Evolutionary conservation across 2,113 vertebrate species (phyloP).

Genomic region (Donacobius atricapilla): DNA sequence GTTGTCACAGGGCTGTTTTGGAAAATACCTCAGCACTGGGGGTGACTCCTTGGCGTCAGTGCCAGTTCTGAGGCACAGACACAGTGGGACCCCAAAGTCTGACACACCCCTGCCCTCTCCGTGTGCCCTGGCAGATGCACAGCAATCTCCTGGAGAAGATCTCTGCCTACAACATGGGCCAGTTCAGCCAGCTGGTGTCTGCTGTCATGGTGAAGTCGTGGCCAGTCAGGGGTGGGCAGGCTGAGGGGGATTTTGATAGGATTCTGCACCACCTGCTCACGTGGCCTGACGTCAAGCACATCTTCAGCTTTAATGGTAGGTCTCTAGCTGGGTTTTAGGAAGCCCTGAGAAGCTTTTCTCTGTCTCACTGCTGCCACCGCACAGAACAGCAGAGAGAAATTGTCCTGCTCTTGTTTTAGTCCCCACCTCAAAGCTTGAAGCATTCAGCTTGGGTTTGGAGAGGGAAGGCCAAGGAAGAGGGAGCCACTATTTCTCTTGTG

Average conservation of each 20-base stretch:
- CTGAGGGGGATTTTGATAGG: slow-evolving; percentile 33
- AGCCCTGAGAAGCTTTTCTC: background rate
- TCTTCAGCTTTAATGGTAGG: slow-evolving; percentile 82
- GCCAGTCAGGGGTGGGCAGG: slow-evolving; percentile 56
- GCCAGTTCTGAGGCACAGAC: background rate
- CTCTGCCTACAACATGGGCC: background rate
- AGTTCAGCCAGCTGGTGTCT: slow-evolving; percentile 83
- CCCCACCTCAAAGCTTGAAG: background rate
- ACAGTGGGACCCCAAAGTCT: accelerated
- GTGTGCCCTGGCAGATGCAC: slow-evolving; percentile 9
- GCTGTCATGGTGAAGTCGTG: slow-evolving; percentile 83
- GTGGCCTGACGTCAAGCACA: slow-evolving; percentile 75
- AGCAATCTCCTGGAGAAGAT: slow-evolving; percentile 57
- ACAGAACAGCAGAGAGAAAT: background rate
- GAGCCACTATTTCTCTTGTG: background rate
- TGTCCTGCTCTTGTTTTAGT: background rate
- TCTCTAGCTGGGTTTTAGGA: background rate
- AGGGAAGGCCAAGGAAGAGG: background rate
- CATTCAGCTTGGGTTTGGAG: background rate
- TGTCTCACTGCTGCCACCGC: background rate
- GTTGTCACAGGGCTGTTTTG: background rate
- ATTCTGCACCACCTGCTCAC: slow-evolving; percentile 80
- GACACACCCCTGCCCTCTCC: background rate
- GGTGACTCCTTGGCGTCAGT: background rate
- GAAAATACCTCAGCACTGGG: background rate